Conservation (phyloP, 2,113 vertebrate species). For the Zosterops borbonicus region DNA sequence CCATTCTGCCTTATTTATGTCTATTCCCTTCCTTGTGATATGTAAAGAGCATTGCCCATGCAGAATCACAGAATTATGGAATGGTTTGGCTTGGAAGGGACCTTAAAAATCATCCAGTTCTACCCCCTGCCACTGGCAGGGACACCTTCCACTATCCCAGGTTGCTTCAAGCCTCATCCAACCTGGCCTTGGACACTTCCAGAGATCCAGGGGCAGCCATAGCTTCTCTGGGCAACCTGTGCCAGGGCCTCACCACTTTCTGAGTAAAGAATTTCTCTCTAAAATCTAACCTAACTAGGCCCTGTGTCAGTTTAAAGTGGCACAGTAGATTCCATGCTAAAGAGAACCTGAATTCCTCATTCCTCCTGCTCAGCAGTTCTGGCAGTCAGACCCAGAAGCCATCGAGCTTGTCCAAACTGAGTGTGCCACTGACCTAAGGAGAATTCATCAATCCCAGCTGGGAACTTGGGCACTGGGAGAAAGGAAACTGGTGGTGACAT, state of each 20-base stretch:
- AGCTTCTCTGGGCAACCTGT: not conserved
- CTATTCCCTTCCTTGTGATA: not conserved
- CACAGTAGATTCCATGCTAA: not conserved
- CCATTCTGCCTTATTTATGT: not conserved
- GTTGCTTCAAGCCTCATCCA: fast-evolving
- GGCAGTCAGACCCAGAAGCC: not conserved
- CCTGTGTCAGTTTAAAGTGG: not conserved
- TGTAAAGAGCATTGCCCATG: not conserved
- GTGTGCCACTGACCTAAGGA: not conserved
- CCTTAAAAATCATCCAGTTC: not conserved
- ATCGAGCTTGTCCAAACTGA: not conserved
- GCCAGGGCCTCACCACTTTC: not conserved
- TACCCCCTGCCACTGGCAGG: too few species aligned
- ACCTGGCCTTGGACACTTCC: not conserved
- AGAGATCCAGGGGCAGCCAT: not conserved
- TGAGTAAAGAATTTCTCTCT: not conserved
- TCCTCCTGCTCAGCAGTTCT: not conserved
- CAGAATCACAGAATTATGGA: not conserved
- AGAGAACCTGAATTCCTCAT: not conserved
- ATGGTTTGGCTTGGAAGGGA: not conserved
- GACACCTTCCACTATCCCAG: not conserved
- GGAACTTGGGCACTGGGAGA: not conserved
- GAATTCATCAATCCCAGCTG: not conserved
- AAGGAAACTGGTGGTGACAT: not conserved
- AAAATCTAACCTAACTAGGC: not conserved